These are phyloP conservation scores for Centropyge bicolor DNA, from an alignment of 2,797 vertebrate genomes.

Conservation along the genomic window DNA sequence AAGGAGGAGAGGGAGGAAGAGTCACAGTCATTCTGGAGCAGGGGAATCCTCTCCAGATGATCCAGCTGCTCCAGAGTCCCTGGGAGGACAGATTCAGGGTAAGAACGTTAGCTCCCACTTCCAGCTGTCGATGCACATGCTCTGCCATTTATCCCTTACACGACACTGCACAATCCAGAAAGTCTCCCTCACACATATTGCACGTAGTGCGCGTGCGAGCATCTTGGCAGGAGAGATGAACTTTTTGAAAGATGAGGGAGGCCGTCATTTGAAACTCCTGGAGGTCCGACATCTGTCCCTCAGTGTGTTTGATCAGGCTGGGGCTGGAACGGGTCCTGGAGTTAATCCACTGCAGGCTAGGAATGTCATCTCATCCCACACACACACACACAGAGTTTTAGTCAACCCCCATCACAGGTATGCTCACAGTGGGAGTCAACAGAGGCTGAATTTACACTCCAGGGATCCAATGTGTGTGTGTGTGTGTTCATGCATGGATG, in stretches of 20 bases:
- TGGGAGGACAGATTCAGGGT: slow-evolving; percentile 97
- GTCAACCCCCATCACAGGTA: slow-evolving; percentile 73
- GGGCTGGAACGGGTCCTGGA: slow-evolving; percentile 76
- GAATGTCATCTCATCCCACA: slow-evolving; percentile 74
- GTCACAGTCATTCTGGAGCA: slow-evolving; percentile 91
- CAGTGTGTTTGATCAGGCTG: slow-evolving; percentile 80
- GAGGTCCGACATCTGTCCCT: slow-evolving; percentile 80
- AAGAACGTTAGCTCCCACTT: slow-evolving; percentile 64
- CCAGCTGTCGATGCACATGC: neutral
- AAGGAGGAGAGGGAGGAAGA: slow-evolving; percentile 81
- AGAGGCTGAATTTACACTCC: slow-evolving; percentile 62
- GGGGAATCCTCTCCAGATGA: slow-evolving; percentile 93
- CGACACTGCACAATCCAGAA: neutral
- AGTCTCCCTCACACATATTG: slow-evolving; percentile 5
- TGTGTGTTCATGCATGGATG: slow-evolving; percentile 39
- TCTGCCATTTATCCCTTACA: slow-evolving; percentile 13
- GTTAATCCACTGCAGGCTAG: slow-evolving; percentile 83
- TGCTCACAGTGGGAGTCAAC: slow-evolving; percentile 67
- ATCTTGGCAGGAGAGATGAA: slow-evolving; percentile 31
- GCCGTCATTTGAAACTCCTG: slow-evolving; percentile 69
- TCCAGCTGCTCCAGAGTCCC: slow-evolving; percentile 94
- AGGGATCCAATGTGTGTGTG: slow-evolving; percentile 36
- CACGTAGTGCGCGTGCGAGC: neutral
- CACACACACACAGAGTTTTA: slow-evolving; percentile 36
- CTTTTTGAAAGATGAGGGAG: slow-evolving; percentile 50